phyloP scores from a whole-genome alignment of 2,113 vertebrate species.

The Oncorhynchus tshawytscha region DNA sequence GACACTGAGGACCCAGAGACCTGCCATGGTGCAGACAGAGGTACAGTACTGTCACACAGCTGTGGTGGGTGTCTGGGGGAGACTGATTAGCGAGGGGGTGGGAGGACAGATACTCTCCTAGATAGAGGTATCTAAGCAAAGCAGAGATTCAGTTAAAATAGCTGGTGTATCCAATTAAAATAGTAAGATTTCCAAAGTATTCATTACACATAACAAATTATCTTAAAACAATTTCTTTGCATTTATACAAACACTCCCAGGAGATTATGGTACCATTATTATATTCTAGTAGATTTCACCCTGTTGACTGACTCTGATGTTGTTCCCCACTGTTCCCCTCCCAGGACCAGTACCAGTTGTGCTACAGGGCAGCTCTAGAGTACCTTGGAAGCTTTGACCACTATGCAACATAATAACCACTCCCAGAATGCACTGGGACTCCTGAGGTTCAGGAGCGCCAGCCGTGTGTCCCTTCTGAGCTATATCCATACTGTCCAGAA shows the following conservation, averaged over 20 bases:
- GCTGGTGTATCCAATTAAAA: too few relatives aligned
- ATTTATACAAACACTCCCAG: not conserved
- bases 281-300: not conserved
- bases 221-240: too few relatives aligned
- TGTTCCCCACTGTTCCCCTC: not conserved
- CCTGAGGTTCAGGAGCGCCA: constrained; percentile 38
- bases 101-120: not conserved
- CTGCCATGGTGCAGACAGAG: constrained; percentile 98
- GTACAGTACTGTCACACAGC: constrained; percentile 56
- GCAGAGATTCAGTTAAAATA: not conserved
- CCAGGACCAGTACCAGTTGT: constrained; percentile 99
- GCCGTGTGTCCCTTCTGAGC: constrained; percentile 75
- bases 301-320: not conserved
- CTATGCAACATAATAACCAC: constrained; percentile 99
- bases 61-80: not conserved
- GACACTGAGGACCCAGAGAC: constrained; percentile 91
- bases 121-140: not conserved
- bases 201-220: too few relatives aligned
- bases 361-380: constrained; percentile 95
- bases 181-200: too few relatives aligned
- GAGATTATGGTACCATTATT: not conserved
- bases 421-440: constrained; percentile 43
- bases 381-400: constrained; percentile 98
- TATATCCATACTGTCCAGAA: constrained; percentile 73
- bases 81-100: not conserved